phyloP scores from a whole-genome alignment of 2,888 invertebrate genomes.

The Willowsia nigromaculata region DNA sequence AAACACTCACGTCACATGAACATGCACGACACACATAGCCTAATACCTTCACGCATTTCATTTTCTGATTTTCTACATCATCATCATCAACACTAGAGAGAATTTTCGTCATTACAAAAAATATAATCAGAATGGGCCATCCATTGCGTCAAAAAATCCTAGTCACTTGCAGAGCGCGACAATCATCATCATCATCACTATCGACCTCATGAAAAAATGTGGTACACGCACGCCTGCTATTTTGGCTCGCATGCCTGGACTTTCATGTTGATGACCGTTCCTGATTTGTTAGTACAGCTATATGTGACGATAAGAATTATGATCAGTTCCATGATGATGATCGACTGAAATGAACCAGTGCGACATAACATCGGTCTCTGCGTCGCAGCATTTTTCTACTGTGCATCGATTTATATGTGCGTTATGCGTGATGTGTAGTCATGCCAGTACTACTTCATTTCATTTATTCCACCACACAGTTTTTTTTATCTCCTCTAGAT shows the following conservation, averaged over 20 bases:
- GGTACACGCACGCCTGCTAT: conserved; percentile 27
- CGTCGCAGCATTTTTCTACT: not conserved
- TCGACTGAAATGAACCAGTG: not conserved
- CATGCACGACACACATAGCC: not conserved
- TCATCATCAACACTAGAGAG: not conserved
- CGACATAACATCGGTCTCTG: not conserved
- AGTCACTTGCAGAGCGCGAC: not conserved
- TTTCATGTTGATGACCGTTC: conserved; percentile 22
- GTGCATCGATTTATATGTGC: not conserved
- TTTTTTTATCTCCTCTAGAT: not conserved
- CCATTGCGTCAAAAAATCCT: conserved; percentile 2
- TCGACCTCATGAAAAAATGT: not conserved
- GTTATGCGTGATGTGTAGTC: not conserved
- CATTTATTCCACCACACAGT: not conserved
- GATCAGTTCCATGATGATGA: not conserved
- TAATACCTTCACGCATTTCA: not conserved
- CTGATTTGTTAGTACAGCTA: not conserved
- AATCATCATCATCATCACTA: not conserved
- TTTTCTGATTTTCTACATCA: not conserved
- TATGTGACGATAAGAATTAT: not conserved
- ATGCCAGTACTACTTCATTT: not conserved
- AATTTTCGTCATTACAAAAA: conserved; percentile 18
- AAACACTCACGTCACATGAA: not conserved
- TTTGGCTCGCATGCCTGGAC: conserved; percentile 15
- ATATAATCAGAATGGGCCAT: not conserved